Percentiles rank a stretch among this genome's conserved stretches.
Evolutionary conservation across 2,888 invertebrate genomes (phyloP).

Genomic region (Patella ulyssiponensis): DNA sequence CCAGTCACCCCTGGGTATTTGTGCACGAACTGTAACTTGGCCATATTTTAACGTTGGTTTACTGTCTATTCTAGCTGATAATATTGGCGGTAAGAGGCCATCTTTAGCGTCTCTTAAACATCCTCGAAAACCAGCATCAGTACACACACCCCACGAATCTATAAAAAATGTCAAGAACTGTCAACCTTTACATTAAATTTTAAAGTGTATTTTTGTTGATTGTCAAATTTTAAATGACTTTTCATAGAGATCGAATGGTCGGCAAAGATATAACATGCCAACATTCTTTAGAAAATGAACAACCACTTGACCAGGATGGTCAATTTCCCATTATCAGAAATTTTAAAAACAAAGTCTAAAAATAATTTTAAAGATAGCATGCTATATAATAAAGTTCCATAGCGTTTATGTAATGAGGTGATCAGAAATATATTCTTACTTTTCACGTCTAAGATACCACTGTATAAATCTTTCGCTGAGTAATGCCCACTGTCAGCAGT

Average conservation of each 20-base stretch:
- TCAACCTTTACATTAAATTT: too few species aligned
- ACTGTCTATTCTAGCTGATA: not conserved
- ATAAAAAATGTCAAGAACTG: not conserved
- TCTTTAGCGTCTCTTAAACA: not conserved
- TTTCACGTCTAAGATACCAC: not conserved
- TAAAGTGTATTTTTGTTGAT: too few species aligned
- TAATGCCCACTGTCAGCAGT: slow-evolving; percentile 3
- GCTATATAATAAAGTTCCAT: too few species aligned
- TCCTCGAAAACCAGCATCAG: not conserved
- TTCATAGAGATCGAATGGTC: too few species aligned
- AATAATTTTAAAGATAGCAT: too few species aligned
- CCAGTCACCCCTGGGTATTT: slow-evolving; percentile 1
- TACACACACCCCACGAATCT: not conserved
- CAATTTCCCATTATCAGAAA: too few species aligned
- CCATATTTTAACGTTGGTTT: slow-evolving; percentile 6
- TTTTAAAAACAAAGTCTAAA: too few species aligned
- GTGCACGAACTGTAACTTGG: not conserved
- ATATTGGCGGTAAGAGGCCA: not conserved
- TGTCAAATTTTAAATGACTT: too few species aligned
- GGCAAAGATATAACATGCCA: too few species aligned
- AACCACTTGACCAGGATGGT: too few species aligned
- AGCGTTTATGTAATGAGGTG: too few species aligned
- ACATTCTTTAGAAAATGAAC: too few species aligned
- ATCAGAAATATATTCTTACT: not conserved
- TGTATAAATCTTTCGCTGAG: not conserved